Evolutionary conservation across 2,888 invertebrate genomes (phyloP).

Genomic region (Lasioglossum zephyrum): DNA sequence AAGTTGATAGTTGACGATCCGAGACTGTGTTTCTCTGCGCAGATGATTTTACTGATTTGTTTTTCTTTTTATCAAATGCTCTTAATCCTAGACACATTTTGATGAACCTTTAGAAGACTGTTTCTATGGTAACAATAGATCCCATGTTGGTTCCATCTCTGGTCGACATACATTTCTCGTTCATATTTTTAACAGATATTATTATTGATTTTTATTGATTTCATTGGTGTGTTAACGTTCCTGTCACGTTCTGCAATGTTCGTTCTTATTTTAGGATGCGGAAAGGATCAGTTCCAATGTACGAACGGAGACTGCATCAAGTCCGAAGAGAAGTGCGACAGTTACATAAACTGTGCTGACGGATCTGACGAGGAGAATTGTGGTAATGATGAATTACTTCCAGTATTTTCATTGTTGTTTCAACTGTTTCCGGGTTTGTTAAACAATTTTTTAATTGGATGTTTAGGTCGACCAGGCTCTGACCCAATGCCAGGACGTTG

Average conservation of each 20-base stretch:
- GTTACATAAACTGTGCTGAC: constrained; percentile 84
- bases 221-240: not conserved
- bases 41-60: not conserved
- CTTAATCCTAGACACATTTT: constrained; percentile 24
- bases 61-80: not conserved
- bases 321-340: constrained; percentile 84
- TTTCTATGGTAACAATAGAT: constrained; percentile 49
- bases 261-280: constrained; percentile 86
- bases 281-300: constrained; percentile 89
- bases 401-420: not conserved
- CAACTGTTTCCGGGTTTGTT: not conserved
- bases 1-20: constrained; percentile 2
- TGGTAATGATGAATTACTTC: constrained; percentile 67
- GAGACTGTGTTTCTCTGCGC: constrained; percentile 19
- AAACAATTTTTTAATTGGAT: not conserved
- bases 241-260: constrained; percentile 5
- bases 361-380: constrained; percentile 83
- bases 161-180: constrained; percentile 48
- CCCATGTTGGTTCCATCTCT: constrained; percentile 41
- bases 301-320: constrained; percentile 88
- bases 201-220: constrained; percentile 3
- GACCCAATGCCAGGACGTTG: constrained; percentile 76
- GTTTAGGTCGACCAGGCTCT: constrained; percentile 40
- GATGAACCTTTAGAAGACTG: constrained; percentile 58
- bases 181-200: constrained; percentile 29